Conservation (phyloP, 2,888 invertebrate species). For the Andrena fulva region DNA sequence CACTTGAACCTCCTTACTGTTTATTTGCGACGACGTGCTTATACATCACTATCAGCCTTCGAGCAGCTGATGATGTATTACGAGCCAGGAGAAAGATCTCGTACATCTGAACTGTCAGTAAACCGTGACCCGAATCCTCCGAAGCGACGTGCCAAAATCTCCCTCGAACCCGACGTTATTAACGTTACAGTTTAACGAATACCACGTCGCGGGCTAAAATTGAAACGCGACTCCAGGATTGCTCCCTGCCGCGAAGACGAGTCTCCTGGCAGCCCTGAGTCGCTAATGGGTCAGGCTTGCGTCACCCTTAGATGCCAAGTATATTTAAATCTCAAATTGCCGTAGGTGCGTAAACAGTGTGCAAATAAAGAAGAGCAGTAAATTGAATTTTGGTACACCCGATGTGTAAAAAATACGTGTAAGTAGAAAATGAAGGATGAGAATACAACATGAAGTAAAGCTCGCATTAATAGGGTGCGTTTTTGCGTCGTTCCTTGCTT, state of each 20-base stretch:
- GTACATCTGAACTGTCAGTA: background rate
- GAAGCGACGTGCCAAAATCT: background rate
- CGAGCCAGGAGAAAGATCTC: background rate
- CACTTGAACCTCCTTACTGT: conserved; percentile 1
- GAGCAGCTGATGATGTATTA: conserved; percentile 24
- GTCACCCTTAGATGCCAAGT: no score
- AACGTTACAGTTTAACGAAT: no score
- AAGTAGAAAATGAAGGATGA: background rate
- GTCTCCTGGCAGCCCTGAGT: no score
- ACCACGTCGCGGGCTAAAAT: no score
- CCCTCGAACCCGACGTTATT: background rate
- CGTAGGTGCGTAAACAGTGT: no score
- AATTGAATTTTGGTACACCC: background rate
- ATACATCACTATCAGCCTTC: conserved; percentile 6
- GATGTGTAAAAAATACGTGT: background rate
- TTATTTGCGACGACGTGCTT: conserved; percentile 12
- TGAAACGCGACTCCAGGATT: no score
- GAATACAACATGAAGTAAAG: no score
- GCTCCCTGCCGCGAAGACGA: no score
- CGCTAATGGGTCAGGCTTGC: no score
- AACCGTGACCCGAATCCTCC: conserved; percentile 15
- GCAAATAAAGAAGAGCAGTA: background rate
- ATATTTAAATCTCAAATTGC: no score
- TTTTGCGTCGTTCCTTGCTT: conserved; percentile 23
- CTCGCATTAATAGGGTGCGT: background rate